A percentile compares a stretch with the other conserved stretches of the same genome.
These are phyloP conservation scores for Laupala kohalensis DNA, from an alignment of 1,140 invertebrate species.

Conservation along the genomic window DNA sequence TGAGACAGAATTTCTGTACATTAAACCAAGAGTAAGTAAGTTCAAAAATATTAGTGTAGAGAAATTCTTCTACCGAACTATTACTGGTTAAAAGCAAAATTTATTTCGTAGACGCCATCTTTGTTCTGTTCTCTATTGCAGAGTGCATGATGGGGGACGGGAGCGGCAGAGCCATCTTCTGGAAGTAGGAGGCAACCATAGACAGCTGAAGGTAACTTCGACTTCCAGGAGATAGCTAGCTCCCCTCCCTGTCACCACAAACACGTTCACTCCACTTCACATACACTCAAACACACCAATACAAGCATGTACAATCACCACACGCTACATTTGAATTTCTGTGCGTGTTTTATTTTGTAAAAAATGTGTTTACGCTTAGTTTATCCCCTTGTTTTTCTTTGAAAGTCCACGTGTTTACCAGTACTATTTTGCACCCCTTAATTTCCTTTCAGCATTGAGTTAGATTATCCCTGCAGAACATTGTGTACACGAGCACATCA, in stretches of 20 bases:
- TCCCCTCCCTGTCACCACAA: conserved; percentile 20
- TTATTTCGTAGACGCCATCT: conserved; percentile 14
- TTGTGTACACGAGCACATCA: no score
- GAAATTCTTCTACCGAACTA: not conserved
- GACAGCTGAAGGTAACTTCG: conserved; percentile 41
- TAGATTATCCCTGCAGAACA: not conserved
- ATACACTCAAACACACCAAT: not conserved
- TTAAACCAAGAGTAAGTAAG: not conserved
- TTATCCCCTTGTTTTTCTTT: not conserved
- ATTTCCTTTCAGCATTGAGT: not conserved
- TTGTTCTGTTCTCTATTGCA: conserved; percentile 44
- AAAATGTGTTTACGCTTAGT: not conserved
- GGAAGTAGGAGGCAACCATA: conserved; percentile 45
- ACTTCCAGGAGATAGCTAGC: conserved; percentile 45
- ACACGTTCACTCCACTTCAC: conserved; percentile 1
- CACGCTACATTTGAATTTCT: not conserved
- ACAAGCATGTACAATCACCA: not conserved
- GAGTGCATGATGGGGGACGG: conserved; percentile 44
- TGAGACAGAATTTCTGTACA: not conserved
- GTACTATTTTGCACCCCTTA: not conserved
- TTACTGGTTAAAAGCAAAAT: not conserved
- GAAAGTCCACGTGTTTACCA: not conserved
- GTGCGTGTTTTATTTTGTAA: not conserved
- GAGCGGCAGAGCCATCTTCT: conserved; percentile 40
- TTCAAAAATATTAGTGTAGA: not conserved